phyloP scores from a whole-genome alignment of 2,888 invertebrate genomes.

The Tipula confusa region DNA sequence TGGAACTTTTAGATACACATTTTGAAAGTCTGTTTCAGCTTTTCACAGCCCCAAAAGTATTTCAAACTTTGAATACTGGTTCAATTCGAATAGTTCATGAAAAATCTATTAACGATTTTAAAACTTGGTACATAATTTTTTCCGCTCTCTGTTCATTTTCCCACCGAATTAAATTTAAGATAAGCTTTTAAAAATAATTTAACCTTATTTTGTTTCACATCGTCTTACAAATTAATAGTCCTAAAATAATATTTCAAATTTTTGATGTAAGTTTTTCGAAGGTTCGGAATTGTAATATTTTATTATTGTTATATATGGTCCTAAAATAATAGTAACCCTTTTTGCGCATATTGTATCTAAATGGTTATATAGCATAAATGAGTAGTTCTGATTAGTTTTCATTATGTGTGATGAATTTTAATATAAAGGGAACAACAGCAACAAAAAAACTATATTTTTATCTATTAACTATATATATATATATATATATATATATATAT shows the following conservation, averaged over 20 bases:
- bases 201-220: background rate
- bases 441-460: background rate
- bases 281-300: background rate
- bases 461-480: background rate
- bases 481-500: too few species aligned
- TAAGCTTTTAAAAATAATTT: background rate
- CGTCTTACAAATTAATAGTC: background rate
- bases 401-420: background rate
- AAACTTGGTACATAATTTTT: too few species aligned
- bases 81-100: too few species aligned
- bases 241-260: background rate
- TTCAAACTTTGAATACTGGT: too few species aligned
- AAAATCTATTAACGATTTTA: too few species aligned
- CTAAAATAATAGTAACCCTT: background rate
- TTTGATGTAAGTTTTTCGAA: background rate
- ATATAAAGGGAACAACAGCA: background rate
- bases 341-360: background rate
- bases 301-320: background rate
- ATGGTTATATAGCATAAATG: background rate
- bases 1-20: too few species aligned
- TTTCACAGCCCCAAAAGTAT: too few species aligned
- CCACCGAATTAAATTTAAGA: background rate
- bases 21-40: too few species aligned
- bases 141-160: background rate
- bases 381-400: background rate